phyloP scores from a whole-genome alignment of 2,113 vertebrate species.

The Scatophagus argus region DNA sequence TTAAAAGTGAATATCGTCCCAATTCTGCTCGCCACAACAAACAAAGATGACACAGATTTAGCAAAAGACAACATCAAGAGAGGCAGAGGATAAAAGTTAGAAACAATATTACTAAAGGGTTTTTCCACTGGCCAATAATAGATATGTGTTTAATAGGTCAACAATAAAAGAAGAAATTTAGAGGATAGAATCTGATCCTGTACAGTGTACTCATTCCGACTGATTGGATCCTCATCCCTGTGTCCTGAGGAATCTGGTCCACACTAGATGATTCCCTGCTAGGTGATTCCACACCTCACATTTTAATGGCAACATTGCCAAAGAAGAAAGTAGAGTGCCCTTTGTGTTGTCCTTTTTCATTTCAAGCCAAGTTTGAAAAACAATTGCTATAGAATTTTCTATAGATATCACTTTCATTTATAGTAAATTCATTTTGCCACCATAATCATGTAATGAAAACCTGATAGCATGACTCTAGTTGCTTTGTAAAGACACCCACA shows the following conservation, averaged over 20 bases:
- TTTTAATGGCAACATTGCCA: background rate
- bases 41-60: constrained; percentile 32
- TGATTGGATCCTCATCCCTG: no score
- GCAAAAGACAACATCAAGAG: constrained; percentile 20
- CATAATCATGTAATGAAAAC: no score
- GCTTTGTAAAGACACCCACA: background rate
- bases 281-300: background rate
- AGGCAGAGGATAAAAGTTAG: constrained; percentile 3
- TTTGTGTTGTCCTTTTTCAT: no score
- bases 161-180: background rate
- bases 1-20: constrained; percentile 31
- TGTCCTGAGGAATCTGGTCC: background rate
- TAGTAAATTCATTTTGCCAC: no score
- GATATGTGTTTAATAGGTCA: background rate
- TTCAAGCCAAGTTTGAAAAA: no score
- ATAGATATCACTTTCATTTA: no score
- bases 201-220: no score
- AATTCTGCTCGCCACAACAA: constrained; percentile 26
- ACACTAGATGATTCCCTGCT: background rate
- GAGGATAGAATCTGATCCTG: background rate
- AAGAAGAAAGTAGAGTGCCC: background rate
- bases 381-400: no score
- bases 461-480: no score
- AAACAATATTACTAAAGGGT: constrained; percentile 4
- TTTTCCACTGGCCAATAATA: background rate